Conservation (phyloP, 53 echinoderm and acorn worm genomes). For the Astropecten irregularis region DNA sequence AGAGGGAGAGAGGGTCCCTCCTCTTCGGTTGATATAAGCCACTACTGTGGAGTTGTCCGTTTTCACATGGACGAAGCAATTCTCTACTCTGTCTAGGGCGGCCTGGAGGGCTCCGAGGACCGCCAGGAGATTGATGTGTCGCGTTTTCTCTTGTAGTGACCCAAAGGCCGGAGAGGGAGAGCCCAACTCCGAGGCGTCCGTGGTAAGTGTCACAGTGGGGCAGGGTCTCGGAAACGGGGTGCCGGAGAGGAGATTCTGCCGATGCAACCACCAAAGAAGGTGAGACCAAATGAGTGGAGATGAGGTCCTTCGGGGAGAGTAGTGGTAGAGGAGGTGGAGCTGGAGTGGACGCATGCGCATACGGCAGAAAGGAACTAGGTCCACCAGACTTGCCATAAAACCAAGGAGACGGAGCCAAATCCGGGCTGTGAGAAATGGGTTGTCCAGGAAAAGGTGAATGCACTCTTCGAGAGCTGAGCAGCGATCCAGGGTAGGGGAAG, state of each 20-base stretch:
- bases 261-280: not conserved
- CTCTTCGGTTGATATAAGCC: constrained; percentile 24
- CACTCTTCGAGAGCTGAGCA: not conserved
- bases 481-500: not conserved
- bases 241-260: not conserved
- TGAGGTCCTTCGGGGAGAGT: not conserved
- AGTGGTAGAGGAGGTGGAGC: constrained; percentile 39
- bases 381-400: constrained; percentile 44
- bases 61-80: not conserved
- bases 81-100: not conserved
- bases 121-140: constrained; percentile 31
- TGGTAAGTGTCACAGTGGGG: not conserved
- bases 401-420: constrained; percentile 2
- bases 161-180: not conserved
- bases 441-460: not conserved
- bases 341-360: constrained; percentile 45
- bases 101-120: constrained; percentile 13
- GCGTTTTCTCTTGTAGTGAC: not conserved
- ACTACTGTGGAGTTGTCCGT: constrained; percentile 41
- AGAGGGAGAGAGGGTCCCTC: constrained; percentile 16
- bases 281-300: not conserved
- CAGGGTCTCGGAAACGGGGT: not conserved
- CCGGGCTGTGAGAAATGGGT: not conserved
- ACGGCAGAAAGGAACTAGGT: constrained; percentile 3
- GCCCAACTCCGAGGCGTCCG: not conserved